Base-by-base conservation (phyloP, 2,888 invertebrate species). In the Brachyptera putata region DNA sequence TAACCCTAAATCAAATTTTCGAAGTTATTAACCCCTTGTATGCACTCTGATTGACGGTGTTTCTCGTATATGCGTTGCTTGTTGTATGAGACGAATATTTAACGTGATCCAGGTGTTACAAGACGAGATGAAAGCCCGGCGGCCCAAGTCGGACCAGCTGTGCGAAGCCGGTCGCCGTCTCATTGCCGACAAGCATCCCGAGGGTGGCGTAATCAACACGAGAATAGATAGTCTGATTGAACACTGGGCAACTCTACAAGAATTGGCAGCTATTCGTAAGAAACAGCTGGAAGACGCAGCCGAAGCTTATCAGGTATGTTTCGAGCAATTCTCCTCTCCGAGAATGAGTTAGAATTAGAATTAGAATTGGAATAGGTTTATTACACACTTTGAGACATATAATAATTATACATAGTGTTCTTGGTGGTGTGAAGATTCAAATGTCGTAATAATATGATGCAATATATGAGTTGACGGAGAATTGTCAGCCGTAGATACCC, bases 241-340 rank as follows among this genome's bases (percentile, higher is more conserved):
- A 65, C 90, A 93, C 71, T 97, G 96, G 96, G 86, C 87, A 63
- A 82, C 86, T n/a, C 78, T 98, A n/a, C 84, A 91, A 26, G 88
- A 91, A 63, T 76, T 95, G 16, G 89, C 91, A 0, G 87, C 85
- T 0, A 73, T 85, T 61, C 78, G 90, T 43, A 83, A 84, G 57
- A 84, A 85, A 62, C 89, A 91, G 69, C 75, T 95, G 21, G 87
- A 89, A 69, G 93, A 94, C 72, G 92, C 92, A 0, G 86, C 87
- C 2, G 95, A 96, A 71, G 95, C 96, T 0, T 95, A 94, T 69
- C 95, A 95, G 80, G 83, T 85, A 69, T 62, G 11, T 39, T 22
- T 21, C 18, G 18, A 5, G 14, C 37, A 37, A 13, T 3, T 37
- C 16, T 37, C 3, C 37, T 14, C 16, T 3, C 16, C 4, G 37